Base-by-base conservation (phyloP, 2,113 vertebrate genomes). In the Campylorhamphus procurvoides region DNA sequence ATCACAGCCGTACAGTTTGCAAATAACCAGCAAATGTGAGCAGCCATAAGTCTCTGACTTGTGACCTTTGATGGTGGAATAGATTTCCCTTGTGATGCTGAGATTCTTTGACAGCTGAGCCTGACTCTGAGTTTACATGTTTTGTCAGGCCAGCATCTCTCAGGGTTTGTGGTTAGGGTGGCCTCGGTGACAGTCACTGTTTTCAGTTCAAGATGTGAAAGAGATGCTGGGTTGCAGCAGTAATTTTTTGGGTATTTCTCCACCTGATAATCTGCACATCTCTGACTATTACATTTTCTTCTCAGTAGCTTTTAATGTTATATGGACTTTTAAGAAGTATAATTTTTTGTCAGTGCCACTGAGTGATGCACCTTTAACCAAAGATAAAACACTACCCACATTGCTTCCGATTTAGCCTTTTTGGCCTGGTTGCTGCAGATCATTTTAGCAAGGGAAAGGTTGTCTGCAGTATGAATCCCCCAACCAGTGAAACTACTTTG, bases 401-500 rank as follows among this genome's bases (percentile, higher is more conserved):
- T 82, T 97, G 92, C 95, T 96, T 97, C 90, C 62, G 94, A 97
- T 97, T 96, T 95, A 91, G 95, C 89, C 95, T 94, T 97, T 93
- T 94, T 60, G 95, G 96, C 96, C 96, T 24, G 78, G 94, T 89
- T 92, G 83, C 93, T 63, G 94, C 69, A 77, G 91, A 97, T 96
- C 93, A 86, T 94, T 95, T 97, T 95, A 95, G 92, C 72, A 92
- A 82, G 96, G 97, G 97, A 96, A 97, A 97, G 97, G 94, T 94
- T 95, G 95, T 96, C 62, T 93, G 88, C 97, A 95, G 94, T 77
- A 93, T 90, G 97, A 97, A 96, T 98, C 97, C 97, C 97, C 94
- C 95, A 93, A 97, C 97, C 94, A 97, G 97, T 90, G 95, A 98
- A 97, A 96, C 97, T 97, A 98, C 97, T 98, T 98, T 97, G 98